Base-by-base conservation (phyloP, 2,888 invertebrate genomes). In the Cyrtodaria siliqua region DNA sequence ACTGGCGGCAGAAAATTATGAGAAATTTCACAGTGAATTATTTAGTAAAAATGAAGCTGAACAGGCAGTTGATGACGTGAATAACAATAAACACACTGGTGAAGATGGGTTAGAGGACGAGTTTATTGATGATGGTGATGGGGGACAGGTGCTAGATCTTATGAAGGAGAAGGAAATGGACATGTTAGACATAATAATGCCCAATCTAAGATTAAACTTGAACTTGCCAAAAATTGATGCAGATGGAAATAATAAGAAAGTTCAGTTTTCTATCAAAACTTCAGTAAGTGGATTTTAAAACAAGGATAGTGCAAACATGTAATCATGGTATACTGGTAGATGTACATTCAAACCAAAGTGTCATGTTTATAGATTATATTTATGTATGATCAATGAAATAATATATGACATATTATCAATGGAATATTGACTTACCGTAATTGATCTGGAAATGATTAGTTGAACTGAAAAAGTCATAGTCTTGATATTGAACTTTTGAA, bases 151-250 rank as follows among this genome's bases (percentile, higher is more conserved):
- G 38, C 40, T 80, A 24, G 80, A 80, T 70, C 40, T 73, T 50
- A 77, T 80, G 80, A 50, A 67, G 42, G 73, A 80, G 40, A 72
- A 72, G 50, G 69, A 77, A 40, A 59, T 80, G 29, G 80, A 80
- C 59, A 62, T 66, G 44, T 55, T 80, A n/a, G 73, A 74, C 38
- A 18, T 80, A 16, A 49, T 73, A 6, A 70, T 77, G 73, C 80
- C 80, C 27, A 80, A 74, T 38, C 52, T 80, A 27, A 77, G 40
- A 9, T 44, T 44, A 44, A 33, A 33, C 53, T 16, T 61, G 57
- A 62, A 56, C 29, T 60, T 80, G 14, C 80, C 80, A 6, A 80
- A 74, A 67, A 47, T 80, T 20, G 80, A 80, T 40, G 60, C 73
- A 42, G 76, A 76, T 27, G 80, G 80, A 9, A 47, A 63, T 20